Evolutionary conservation across 2,888 invertebrate species (phyloP), one percentile per base, ranked within the genome.

Genomic region (Polietes domitor): DNA sequence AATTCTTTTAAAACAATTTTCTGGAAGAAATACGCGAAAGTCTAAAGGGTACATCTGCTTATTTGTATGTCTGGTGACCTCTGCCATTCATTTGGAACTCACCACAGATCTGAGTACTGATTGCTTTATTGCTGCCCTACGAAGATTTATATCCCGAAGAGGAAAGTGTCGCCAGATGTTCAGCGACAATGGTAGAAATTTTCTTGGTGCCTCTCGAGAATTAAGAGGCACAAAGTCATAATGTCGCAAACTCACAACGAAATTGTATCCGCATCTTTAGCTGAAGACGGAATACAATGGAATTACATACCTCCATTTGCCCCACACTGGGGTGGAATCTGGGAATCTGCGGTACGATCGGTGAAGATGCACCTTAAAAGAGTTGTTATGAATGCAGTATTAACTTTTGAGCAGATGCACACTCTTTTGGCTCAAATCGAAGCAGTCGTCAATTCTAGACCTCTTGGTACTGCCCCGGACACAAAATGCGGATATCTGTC

Each of bases 291-390:
- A 24, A 85, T 83, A 15, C 50, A 37, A 24, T 84, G 86, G 85
- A 81, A 77, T 32, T 84, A 65, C n/a, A 85, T 83, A 50, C 65
- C 85, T 1, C 80, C 86, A 12, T 24, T 26, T 26, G 15, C 58
- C 12, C 58, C 58, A 28, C 58, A 58, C n/a, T 58, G 26, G 24
- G 58, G 58, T 15, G 58, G 83, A 1, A 79, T 85, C 21, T 84
- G 82, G 84, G 83, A 85, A 50, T 82, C 83, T 0, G 82, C 75
- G 5, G 80, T 85, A 1, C 78, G 77, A 43, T 83, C 84, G 19
- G 81, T 85, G 1, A 86, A 86, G 37, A 61, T 83, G 24, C 83
- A 85, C 47, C 74, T 86, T 15, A 82, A 75, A 43, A 76, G 86
- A 0, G 81, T 84, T 0, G 58, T 68, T 58, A 10, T 74, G 7